Base-by-base conservation (phyloP, 2,113 vertebrate species). In the Vanacampus margaritifer region DNA sequence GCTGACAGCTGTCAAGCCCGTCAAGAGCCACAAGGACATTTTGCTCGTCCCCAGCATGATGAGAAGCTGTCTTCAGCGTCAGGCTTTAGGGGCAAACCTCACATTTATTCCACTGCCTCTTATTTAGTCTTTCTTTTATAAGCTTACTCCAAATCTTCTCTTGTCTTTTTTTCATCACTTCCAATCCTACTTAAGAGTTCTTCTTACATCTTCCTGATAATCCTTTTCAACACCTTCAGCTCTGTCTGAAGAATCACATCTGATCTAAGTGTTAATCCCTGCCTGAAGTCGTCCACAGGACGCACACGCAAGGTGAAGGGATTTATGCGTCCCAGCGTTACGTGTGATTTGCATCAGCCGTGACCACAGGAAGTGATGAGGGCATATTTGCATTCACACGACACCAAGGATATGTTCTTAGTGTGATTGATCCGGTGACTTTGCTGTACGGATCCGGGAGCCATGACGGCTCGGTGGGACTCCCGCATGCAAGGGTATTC, bases 1-100 rank as follows among this genome's bases (percentile, higher is more conserved):
- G 0, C 81, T 64, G 69, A 86, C 45, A 0, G 86, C 86, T n/a
- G 87, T 8, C 26, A 85, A 43, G 46, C 88, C 86, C 0, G 80
- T 88, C 69, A 88, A 3, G 0, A 85, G 23, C 91, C 91, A 91
- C 67, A 92, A 65, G 45, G 12, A 0, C 37, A 84, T 2, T 71
- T 87, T 82, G 13, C 32, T 64, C 1, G 21, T 1, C 14, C 12
- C 65, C 9, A 80, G 5, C 89, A 90, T 91, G 17, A 48, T 69
- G 71, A 46, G 8, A 12, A 56, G 16, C 43, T 69, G 23, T 28
- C 24, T 28, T 23, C n/a, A 11, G 2, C 9, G 13, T 12, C 41
- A 43, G 41, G 41, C 43, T 56, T 4, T 13, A 56, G 1, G 54
- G 57, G 14, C n/a, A 53, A n/a, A 1, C 19, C 53, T 56, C 21